Evolutionary conservation across 2,113 vertebrate genomes (phyloP).

Genomic region (Pseudorectes ferrugineus): DNA sequence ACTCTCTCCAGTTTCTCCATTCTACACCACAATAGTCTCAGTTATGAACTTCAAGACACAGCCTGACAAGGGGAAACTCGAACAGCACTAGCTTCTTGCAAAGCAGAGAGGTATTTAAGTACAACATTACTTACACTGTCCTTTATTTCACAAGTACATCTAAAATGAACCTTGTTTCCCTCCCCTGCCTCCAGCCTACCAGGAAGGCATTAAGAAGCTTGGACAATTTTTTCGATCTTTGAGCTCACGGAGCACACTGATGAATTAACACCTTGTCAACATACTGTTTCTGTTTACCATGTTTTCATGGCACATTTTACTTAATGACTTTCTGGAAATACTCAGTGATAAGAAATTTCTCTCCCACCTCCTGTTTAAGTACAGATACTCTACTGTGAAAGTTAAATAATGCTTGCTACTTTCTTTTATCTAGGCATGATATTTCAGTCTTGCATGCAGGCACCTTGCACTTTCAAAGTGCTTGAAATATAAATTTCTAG

Average conservation of each 20-base stretch:
- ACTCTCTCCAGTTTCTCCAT: neutral
- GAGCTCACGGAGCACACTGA: neutral
- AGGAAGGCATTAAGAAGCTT: neutral
- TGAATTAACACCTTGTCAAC: conserved; percentile 1
- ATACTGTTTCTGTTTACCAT: neutral
- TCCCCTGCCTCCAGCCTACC: neutral
- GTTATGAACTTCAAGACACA: neutral
- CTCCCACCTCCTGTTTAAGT: neutral
- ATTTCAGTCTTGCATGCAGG: neutral
- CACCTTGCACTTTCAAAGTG: neutral
- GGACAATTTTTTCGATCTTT: neutral
- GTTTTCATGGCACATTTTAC: neutral
- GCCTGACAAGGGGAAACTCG: neutral
- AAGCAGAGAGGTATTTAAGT: neutral
- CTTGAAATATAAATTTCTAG: neutral
- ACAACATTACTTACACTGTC: neutral
- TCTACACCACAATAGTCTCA: neutral
- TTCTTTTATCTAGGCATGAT: neutral
- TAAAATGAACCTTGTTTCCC: neutral
- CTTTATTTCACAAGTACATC: neutral
- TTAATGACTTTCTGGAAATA: conserved; percentile 25
- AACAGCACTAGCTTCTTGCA: neutral
- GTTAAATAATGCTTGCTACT: neutral
- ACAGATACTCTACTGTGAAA: neutral
- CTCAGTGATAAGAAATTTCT: neutral